These are phyloP conservation scores for Ophion ellenae DNA, from an alignment of 2,888 invertebrate genomes.

Conservation along the genomic window DNA sequence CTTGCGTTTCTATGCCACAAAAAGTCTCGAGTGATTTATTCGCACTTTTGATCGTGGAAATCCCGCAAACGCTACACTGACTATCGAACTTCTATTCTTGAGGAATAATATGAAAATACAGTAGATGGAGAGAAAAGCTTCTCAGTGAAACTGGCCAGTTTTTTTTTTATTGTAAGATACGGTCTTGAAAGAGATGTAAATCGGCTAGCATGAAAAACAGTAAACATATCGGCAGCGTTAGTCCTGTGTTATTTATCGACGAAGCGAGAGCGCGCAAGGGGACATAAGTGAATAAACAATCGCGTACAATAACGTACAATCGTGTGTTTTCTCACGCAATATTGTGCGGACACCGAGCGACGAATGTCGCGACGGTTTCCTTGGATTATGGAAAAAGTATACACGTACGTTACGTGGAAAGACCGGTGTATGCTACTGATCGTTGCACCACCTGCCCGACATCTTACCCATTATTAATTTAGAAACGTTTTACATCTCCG, in stretches of 20 bases:
- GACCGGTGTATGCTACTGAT: conserved; percentile 28
- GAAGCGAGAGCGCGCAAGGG: background rate
- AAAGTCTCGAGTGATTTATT: background rate
- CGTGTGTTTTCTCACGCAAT: conserved; percentile 1
- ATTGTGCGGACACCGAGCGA: background rate
- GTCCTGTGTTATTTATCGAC: conserved; percentile 31
- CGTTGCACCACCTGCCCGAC: conserved; percentile 32
- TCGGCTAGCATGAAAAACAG: conserved; percentile 34
- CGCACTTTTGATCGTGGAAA: background rate
- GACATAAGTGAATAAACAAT: conserved; percentile 17
- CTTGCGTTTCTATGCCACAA: background rate
- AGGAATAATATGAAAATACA: conserved; percentile 1
- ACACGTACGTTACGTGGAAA: conserved; percentile 23
- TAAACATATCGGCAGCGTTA: conserved; percentile 57
- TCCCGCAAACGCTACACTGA: background rate
- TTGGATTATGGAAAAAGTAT: background rate
- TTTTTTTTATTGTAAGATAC: conserved; percentile 29
- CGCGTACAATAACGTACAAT: conserved; percentile 10
- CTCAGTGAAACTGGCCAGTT: conserved; percentile 48
- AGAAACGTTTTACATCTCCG: conserved; percentile 78
- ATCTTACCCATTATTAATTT: conserved; percentile 68
- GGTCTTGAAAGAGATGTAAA: background rate
- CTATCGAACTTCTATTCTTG: background rate
- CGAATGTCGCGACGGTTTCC: background rate
- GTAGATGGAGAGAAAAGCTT: background rate